A percentile compares a stretch with the other conserved stretches of the same genome.
phyloP scores from a whole-genome alignment of 2,113 vertebrate species.

The Rhipidura dahli region DNA sequence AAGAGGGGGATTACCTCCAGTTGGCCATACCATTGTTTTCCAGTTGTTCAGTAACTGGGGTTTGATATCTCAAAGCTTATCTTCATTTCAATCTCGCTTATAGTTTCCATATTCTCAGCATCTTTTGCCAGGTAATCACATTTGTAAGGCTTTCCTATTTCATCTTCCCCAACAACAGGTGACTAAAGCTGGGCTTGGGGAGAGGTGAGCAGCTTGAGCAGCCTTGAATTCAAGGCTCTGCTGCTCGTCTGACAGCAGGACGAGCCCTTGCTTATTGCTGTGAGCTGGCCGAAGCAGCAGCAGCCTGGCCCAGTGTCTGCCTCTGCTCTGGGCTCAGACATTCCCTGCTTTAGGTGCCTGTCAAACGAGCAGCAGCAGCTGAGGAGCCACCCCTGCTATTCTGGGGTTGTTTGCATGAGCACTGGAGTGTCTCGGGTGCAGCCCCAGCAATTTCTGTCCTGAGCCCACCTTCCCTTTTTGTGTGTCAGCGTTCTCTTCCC shows the following conservation, averaged over 20 bases:
- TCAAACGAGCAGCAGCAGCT: neutral
- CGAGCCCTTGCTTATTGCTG: rapidly evolving
- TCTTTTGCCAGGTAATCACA: no score
- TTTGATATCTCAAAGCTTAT: no score
- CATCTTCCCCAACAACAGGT: no score
- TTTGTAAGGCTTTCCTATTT: no score
- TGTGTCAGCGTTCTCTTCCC: neutral
- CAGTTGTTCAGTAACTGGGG: no score
- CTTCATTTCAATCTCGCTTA: no score
- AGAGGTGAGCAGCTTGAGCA: neutral
- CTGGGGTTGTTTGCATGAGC: neutral
- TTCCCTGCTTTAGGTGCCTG: neutral
- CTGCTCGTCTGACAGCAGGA: neutral
- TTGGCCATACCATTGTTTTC: no score
- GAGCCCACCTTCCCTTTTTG: neutral
- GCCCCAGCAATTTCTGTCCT: neutral
- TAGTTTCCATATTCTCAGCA: no score
- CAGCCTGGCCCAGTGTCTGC: neutral
- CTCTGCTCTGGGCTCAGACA: neutral
- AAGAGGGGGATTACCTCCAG: no score
- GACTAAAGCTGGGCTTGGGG: neutral
- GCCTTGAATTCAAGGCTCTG: neutral
- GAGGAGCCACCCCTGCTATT: neutral
- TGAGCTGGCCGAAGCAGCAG: neutral
- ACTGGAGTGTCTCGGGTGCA: rapidly evolving